phyloP scores from a whole-genome alignment of 1,140 invertebrate genomes.

The Chrysoperla carnea region DNA sequence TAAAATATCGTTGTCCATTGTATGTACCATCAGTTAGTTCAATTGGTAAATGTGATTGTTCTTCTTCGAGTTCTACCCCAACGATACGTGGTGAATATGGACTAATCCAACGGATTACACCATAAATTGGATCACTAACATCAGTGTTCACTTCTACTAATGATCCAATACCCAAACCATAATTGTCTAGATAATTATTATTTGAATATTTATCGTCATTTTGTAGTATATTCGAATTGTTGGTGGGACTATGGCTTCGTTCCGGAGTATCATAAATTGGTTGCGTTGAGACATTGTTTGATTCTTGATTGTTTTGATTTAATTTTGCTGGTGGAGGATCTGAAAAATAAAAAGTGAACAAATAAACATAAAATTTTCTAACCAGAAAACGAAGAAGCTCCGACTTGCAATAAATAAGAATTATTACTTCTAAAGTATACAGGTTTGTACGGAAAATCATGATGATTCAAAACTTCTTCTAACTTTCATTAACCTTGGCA shows the following conservation, averaged over 20 bases:
- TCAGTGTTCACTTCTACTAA: constrained; percentile 51
- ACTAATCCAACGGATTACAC: constrained; percentile 80
- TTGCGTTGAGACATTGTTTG: neutral
- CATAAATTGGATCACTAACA: constrained; percentile 40
- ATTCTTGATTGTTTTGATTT: constrained; percentile 1
- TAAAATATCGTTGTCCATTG: constrained; percentile 49
- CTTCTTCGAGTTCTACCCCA: constrained; percentile 52
- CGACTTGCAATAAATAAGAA: too few relatives aligned
- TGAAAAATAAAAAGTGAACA: neutral
- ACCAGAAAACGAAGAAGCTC: too few relatives aligned
- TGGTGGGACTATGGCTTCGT: constrained; percentile 5
- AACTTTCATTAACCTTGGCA: too few relatives aligned
- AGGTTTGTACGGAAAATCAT: too few relatives aligned
- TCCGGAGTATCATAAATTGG: neutral
- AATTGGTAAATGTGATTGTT: constrained; percentile 35
- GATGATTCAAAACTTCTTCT: too few relatives aligned
- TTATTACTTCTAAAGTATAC: too few relatives aligned
- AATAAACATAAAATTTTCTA: neutral
- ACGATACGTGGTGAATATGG: constrained; percentile 21
- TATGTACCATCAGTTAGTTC: constrained; percentile 59
- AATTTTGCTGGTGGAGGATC: neutral
- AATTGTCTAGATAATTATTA: constrained; percentile 13
- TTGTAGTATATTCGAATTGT: constrained; percentile 10
- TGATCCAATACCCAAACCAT: constrained; percentile 50
- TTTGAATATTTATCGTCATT: constrained; percentile 12